Conservation (phyloP, 1,140 invertebrate genomes). For the silkworm (Bombyx mori) region DNA sequence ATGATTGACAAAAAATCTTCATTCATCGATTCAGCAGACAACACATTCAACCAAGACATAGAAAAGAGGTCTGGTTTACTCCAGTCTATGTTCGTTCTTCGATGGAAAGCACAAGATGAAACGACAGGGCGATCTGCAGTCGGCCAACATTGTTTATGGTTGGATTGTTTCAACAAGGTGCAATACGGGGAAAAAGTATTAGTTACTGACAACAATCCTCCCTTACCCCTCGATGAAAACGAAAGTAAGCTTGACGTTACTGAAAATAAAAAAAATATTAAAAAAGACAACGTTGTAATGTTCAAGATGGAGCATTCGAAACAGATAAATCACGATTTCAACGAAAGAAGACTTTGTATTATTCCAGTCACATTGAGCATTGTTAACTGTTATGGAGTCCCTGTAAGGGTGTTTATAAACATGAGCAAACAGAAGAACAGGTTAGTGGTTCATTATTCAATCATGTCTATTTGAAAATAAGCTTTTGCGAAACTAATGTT, state of each 20-base stretch:
- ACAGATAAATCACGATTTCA: conserved; percentile 70
- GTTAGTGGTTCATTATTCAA: conserved; percentile 17
- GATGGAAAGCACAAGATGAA: conserved; percentile 68
- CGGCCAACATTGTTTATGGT: conserved; percentile 70
- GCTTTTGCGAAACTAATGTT: not conserved
- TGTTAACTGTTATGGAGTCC: conserved; percentile 62
- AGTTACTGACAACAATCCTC: conserved; percentile 14
- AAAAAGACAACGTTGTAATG: conserved; percentile 62
- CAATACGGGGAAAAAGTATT: conserved; percentile 28
- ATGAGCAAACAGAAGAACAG: conserved; percentile 55
- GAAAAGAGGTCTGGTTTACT: conserved; percentile 40
- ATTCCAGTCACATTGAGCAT: conserved; percentile 71
- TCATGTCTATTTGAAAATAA: not conserved
- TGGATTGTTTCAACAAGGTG: conserved; percentile 56
- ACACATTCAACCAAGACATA: conserved; percentile 11
- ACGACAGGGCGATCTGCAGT: conserved; percentile 47
- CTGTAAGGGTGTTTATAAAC: conserved; percentile 60
- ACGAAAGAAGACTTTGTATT: conserved; percentile 63
- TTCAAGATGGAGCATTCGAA: conserved; percentile 68
- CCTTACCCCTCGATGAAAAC: conserved; percentile 33
- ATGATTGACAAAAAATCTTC: conserved; percentile 43
- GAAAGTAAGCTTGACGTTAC: conserved; percentile 31
- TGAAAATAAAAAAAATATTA: conserved; percentile 34
- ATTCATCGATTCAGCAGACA: conserved; percentile 29
- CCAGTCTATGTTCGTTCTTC: conserved; percentile 66